A percentile compares a stretch with the other conserved stretches of the same genome.
These are phyloP conservation scores for Agonopterix heracliana DNA, from an alignment of 2,888 invertebrate genomes.

Conservation along the genomic window DNA sequence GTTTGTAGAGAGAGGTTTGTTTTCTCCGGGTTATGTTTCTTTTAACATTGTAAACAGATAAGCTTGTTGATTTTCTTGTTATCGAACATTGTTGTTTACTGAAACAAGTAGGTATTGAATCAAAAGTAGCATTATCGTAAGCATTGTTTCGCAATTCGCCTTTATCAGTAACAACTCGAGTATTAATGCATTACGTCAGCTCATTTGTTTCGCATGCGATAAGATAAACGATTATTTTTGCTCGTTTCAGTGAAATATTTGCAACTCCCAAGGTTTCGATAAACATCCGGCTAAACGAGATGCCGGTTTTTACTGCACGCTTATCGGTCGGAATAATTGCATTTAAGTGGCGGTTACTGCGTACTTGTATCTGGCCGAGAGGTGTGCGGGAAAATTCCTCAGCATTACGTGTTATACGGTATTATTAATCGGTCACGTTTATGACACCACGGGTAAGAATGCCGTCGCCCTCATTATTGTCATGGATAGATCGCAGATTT, in stretches of 20 bases:
- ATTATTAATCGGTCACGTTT: conserved; percentile 11
- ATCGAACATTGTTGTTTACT: conserved; percentile 39
- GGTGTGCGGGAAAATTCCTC: conserved; percentile 11
- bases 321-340: conserved; percentile 9
- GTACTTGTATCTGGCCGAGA: conserved; percentile 3
- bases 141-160: conserved; percentile 2
- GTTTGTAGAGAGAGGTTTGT: conserved; percentile 54
- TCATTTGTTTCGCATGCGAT: conserved; percentile 21
- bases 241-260: conserved; percentile 16
- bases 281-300: conserved; percentile 13
- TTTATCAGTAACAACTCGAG: conserved; percentile 2
- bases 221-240: conserved; percentile 24
- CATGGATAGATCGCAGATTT: conserved; percentile 20
- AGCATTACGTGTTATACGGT: conserved; percentile 7
- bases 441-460: conserved; percentile 29
- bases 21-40: conserved; percentile 46
- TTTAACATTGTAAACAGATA: conserved; percentile 43
- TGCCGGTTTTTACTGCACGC: conserved; percentile 7
- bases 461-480: conserved; percentile 16
- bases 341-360: conserved; percentile 8
- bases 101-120: conserved; percentile 31
- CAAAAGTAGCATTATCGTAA: background rate
- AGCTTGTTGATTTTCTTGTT: conserved; percentile 42
- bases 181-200: conserved; percentile 21
- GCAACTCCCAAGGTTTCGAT: conserved; percentile 17